These are phyloP conservation scores for Globodera rostochiensis DNA, from an alignment of 1,140 invertebrate genomes.

Conservation along the genomic window DNA sequence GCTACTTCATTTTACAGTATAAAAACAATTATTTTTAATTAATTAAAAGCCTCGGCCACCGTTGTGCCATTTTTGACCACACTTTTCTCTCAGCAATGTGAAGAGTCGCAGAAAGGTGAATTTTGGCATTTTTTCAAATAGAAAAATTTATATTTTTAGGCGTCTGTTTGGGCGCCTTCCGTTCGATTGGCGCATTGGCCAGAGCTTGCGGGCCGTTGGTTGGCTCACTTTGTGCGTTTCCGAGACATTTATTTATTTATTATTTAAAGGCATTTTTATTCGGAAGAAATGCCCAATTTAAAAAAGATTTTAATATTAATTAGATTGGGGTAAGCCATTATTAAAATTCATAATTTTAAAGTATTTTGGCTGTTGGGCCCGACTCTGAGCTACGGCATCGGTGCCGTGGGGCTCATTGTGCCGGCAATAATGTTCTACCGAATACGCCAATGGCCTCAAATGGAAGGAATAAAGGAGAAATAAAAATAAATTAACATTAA, in stretches of 20 bases:
- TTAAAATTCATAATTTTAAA: slow-evolving; percentile 34
- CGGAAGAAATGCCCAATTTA: background rate
- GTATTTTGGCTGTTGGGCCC: slow-evolving; percentile 58
- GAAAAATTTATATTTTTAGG: background rate
- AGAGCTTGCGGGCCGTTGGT: slow-evolving; percentile 32
- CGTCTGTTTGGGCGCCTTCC: slow-evolving; percentile 22
- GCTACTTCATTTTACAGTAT: background rate
- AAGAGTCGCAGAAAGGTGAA: slow-evolving; percentile 5
- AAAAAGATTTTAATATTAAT: no score
- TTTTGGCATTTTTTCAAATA: background rate
- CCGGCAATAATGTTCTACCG: slow-evolving; percentile 40
- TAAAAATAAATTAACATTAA: background rate
- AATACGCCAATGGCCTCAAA: background rate
- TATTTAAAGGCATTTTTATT: background rate
- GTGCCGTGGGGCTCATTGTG: slow-evolving; percentile 42
- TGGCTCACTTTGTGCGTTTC: slow-evolving; percentile 18
- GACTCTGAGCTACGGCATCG: slow-evolving; percentile 44
- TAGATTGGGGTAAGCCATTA: background rate
- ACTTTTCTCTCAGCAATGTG: slow-evolving; percentile 23
- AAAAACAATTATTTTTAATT: background rate
- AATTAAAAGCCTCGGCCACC: slow-evolving; percentile 26
- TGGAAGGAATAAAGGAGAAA: background rate
- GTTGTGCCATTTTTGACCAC: slow-evolving; percentile 32
- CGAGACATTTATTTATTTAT: no score
- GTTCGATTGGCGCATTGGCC: slow-evolving; percentile 26